Percentiles rank a stretch among this genome's conserved stretches.
phyloP scores from a whole-genome alignment of 2,888 invertebrate species.

The Phortica okadai region DNA sequence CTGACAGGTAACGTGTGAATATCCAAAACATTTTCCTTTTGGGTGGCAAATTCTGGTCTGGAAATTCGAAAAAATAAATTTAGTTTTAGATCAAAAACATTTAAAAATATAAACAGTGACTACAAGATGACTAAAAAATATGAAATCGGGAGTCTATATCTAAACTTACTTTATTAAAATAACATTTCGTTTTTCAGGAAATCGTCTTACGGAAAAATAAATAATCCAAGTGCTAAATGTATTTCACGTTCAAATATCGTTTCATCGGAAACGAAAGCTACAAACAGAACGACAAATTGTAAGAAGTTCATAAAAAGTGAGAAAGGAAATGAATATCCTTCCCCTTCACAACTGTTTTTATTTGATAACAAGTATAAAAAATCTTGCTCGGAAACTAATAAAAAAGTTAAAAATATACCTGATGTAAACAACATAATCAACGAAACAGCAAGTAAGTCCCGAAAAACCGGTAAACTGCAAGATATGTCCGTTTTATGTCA shows the following conservation, averaged over 20 bases:
- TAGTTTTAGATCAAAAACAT: too few relatives aligned
- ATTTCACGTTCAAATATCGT: neutral
- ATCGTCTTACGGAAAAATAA: neutral
- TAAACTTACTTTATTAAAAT: conserved; percentile 11
- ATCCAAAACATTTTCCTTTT: neutral
- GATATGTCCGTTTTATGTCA: conserved; percentile 35
- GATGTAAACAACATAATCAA: neutral
- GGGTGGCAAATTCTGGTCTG: too few relatives aligned
- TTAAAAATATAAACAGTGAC: too few relatives aligned
- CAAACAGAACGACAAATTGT: conserved; percentile 15
- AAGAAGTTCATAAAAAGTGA: conserved; percentile 61
- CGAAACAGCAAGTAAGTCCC: conserved; percentile 45
- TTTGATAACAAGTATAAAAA: conserved; percentile 16
- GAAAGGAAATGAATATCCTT: conserved; percentile 57
- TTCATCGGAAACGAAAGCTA: neutral
- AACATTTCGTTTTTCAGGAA: neutral
- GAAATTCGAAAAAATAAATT: too few relatives aligned
- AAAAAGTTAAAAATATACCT: conserved; percentile 2
- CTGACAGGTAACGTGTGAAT: conserved; percentile 51
- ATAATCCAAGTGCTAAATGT: neutral
- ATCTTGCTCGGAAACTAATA: neutral
- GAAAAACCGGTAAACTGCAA: neutral
- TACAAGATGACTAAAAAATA: too few relatives aligned
- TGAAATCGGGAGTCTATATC: too few relatives aligned
- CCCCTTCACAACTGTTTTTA: conserved; percentile 57